Base-by-base conservation (phyloP, 2,113 vertebrate species). In the Seriola aureovittata region DNA sequence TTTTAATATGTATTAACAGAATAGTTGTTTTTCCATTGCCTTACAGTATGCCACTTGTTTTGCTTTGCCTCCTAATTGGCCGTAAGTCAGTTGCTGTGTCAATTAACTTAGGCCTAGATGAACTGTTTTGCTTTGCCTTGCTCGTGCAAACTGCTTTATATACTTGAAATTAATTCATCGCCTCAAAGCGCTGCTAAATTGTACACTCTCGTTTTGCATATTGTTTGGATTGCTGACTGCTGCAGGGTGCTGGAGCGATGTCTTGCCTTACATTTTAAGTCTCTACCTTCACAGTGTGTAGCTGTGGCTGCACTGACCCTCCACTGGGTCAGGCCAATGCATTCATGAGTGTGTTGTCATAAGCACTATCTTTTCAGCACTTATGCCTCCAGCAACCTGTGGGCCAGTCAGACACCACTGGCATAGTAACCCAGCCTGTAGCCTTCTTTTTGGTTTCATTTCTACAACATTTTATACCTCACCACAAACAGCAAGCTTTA, bases 341-440 rank as follows among this genome's bases (percentile, higher is more conserved):
- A 66, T 71, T 60, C n/a, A 57, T 1, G 2, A 64, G 42, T 60
- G 65, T 71, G 65, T 71, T 75, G 75, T 82, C 60, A 71, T 65
- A 70, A 81, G 50, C 3, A 10, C n/a, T 48, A 59, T 44, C 42
- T 59, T 71, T 59, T 58, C 34, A 46, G 70, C 55, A 19, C 38
- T 71, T 78, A 64, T 76, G 65, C 69, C 74, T 75, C 21, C 42
- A 78, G 84, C 82, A 57, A 64, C 32, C 78, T 65, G 57, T 62
- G n/a, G 84, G 59, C 71, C 66, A 70, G 64, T 58, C 58, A 75
- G 52, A 75, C 65, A 71, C 52, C 70, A 55, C 17, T 36, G 38
- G 48, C 12, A 57, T 59, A 54, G 62, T 54, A 44, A 65, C 19
- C 1, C 10, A 42, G 42, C 52, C 46, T 69, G 23, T 10, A 32